A percentile compares a stretch with the other conserved stretches of the same genome.
These are phyloP conservation scores for Chloroceryle amazona DNA, from an alignment of 2,797 vertebrate genomes.

Conservation along the genomic window DNA sequence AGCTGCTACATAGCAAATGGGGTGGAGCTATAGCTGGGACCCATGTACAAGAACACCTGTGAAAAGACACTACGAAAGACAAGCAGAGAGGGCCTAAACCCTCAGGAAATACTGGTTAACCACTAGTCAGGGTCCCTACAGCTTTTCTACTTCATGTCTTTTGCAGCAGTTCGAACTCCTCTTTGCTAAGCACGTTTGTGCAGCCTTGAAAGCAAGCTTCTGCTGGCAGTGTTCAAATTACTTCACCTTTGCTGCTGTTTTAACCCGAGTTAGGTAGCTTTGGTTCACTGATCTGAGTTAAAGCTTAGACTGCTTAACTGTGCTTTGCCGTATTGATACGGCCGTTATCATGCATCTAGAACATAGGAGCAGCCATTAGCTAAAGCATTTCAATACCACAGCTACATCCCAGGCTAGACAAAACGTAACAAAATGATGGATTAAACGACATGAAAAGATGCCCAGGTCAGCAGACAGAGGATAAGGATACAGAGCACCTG, in stretches of 20 bases:
- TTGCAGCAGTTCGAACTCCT: neutral
- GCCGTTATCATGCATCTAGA: neutral
- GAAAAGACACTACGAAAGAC: neutral
- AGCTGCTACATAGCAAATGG: neutral
- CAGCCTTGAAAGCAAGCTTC: neutral
- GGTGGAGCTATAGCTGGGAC: neutral
- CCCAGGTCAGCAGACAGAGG: neutral
- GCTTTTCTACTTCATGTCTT: neutral
- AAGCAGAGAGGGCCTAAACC: neutral
- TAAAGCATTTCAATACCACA: neutral
- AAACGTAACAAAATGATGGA: neutral
- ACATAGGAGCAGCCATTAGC: neutral
- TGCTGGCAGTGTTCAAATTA: neutral
- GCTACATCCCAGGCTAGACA: neutral
- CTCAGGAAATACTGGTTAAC: slow-evolving; percentile 17
- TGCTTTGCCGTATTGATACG: neutral
- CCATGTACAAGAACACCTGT: neutral
- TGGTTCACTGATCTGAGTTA: neutral
- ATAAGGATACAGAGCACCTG: neutral
- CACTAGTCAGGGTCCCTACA: neutral
- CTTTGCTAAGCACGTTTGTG: neutral
- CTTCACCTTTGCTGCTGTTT: neutral
- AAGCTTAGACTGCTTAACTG: neutral
- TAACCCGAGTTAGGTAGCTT: neutral
- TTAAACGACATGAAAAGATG: neutral